Evolutionary conservation across 92 coral and sea anemone genomes (phyloP), one percentile per base, ranked within the genome.

Genomic region (Epizoanthus illoricatus): DNA sequence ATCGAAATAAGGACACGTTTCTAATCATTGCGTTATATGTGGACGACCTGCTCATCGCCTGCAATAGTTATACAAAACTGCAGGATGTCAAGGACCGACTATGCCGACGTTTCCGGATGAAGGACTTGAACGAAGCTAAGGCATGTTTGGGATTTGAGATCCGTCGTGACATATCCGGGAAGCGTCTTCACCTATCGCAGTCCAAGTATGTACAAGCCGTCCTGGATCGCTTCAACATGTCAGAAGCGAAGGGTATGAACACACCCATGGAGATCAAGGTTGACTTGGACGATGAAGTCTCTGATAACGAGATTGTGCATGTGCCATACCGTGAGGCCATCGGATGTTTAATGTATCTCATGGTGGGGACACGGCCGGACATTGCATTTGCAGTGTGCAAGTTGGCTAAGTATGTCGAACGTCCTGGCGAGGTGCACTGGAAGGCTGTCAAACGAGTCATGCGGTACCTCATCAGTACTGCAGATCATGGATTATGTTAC

Each of bases 311-410:
- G 64, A 63, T 72, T n/a, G n/a, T n/a, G n/a, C n/a, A 83, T 57
- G 83, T 59, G 16, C 61, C 59, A 61, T 79, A 88, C 67, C 94
- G 88, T 74, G 66, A 84, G 68, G 89, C 85, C 45, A 85, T 90
- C 39, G 88, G 91, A 0, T 58, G 83, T 73, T 79, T 85, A 47
- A 73, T 87, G 65, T 87, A 84, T 59, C 39, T 87, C 10, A 84
- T 88, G 76, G 17, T 84, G 23, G 81, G 75, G n/a, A 71, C 90
- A 40, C 74, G 93, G 16, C 94, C 92, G 6, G 85, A 89, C 64
- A 75, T 83, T 7, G 73, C 86, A 36, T 85, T 42, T 65, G 86
- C 89, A 2, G 86, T 81, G 10, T 74, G 73, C 79, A 65, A 57
- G 74, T 84, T 89, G n/a, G 54, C 92, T 19, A 73, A 74, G 56